Base-by-base conservation (phyloP, 1,140 invertebrate genomes). In the Brachionus paranguensis region DNA sequence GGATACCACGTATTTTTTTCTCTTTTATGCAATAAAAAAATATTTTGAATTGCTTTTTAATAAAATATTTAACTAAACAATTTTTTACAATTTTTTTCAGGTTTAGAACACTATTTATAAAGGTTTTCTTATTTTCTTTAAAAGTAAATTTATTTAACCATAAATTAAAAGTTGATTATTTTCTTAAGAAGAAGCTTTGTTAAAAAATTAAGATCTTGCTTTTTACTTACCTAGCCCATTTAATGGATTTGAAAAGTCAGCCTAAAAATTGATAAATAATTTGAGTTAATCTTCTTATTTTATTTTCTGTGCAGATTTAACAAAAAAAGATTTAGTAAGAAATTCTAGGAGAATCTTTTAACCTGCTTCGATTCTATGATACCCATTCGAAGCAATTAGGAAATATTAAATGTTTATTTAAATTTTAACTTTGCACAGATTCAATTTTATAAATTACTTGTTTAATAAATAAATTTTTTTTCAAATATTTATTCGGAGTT, bases 1-100 rank as follows among this genome's bases (percentile, higher is more conserved):
- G 65, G 65, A 68, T 68, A 68, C 65, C 11, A 68, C 65, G 65
- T 68, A 27, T 68, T 68, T 68, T 24, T 68, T 68, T 68, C 53
- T 60, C 53, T 68, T 68, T 68, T 68, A 68, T 68, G 65, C 33
- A 68, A 68, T 68, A 68, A 68, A 5, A 68, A 33, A 33, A 33
- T 68, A 33, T 68, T 68, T 68, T 68, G 65, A 33, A 68, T 68
- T 68, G 65, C 65, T 68, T 68, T 68, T 47, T 47, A 47, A 14
- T 47, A 47, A 47, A 29, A 68, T 68, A 33, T 33, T 33, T 33
- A 33, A 68, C 24, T 33, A 33, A 37, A 33, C 14, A 68, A 68
- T 68, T 33, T 33, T 68, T 14, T 33, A 68, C 65, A 68, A 33
- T 68, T 68, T 33, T 68, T 64, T 64, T 33, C 60, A 33, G 33